Conservation (phyloP, 1,140 invertebrate species). For the Drosophila bocqueti region DNA sequence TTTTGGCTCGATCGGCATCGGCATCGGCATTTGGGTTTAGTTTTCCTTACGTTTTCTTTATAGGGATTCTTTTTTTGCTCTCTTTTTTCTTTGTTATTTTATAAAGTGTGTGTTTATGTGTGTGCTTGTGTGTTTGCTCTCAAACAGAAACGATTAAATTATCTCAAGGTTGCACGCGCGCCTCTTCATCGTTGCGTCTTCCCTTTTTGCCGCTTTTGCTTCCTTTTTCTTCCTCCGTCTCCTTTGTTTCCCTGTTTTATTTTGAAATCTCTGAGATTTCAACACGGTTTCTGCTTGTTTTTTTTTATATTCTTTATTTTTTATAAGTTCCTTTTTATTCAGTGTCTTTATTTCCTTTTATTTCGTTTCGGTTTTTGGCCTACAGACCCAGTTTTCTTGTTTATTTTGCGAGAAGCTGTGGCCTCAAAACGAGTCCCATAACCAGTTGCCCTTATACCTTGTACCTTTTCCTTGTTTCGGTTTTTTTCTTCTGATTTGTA, state of each 20-base stretch:
- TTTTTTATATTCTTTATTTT: not conserved
- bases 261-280: constrained; percentile 39
- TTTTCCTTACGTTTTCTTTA: constrained; percentile 12
- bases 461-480: not conserved
- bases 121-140: constrained; percentile 50
- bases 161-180: constrained; percentile 80
- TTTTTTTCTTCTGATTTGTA: not conserved
- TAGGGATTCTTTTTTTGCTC: not conserved
- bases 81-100: not conserved
- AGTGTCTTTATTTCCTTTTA: not conserved
- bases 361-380: constrained; percentile 30
- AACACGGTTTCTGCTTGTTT: constrained; percentile 1
- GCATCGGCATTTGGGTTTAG: constrained; percentile 16
- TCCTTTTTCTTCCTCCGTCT: constrained; percentile 13
- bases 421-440: constrained; percentile 2
- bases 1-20: constrained; percentile 48
- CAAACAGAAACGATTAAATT: constrained; percentile 77
- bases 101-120: constrained; percentile 6
- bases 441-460: constrained; percentile 9
- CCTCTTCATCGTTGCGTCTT: constrained; percentile 26
- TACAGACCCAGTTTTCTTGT: constrained; percentile 38
- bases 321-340: not conserved
- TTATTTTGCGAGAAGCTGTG: not conserved
- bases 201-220: constrained; percentile 34
- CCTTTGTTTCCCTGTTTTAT: not conserved